Percentiles rank a stretch among this genome's conserved stretches.
Evolutionary conservation across 1,140 invertebrate genomes (phyloP).

Genomic region (Homalodisca vitripennis): DNA sequence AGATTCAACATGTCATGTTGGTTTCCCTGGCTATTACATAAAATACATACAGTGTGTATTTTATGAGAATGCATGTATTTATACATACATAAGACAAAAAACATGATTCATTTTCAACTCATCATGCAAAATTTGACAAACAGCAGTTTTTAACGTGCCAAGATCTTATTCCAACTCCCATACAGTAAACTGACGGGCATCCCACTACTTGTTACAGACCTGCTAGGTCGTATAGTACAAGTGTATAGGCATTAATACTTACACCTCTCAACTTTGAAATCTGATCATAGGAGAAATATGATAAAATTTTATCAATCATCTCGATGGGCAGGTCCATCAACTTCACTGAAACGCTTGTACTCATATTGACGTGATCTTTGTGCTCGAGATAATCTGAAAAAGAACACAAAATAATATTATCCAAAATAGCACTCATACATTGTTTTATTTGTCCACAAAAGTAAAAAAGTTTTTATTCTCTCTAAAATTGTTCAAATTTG

Average conservation of each 20-base stretch:
- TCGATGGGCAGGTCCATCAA: constrained; percentile 66
- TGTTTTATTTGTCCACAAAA: too few relatives aligned
- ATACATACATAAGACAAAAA: background rate
- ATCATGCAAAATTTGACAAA: background rate
- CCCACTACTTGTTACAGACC: background rate
- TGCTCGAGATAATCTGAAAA: too few relatives aligned
- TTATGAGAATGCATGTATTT: too few relatives aligned
- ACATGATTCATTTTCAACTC: background rate
- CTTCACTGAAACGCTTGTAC: too few relatives aligned
- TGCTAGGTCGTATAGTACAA: constrained; percentile 26
- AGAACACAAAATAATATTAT: too few relatives aligned
- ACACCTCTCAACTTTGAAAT: constrained; percentile 76
- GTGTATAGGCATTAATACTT: constrained; percentile 47
- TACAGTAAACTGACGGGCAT: background rate
- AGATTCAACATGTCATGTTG: too few relatives aligned
- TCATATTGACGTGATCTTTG: too few relatives aligned
- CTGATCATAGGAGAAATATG: constrained; percentile 76
- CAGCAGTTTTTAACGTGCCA: background rate
- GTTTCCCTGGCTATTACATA: too few relatives aligned
- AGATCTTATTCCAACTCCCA: background rate
- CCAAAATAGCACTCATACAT: too few relatives aligned
- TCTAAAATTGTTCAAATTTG: too few relatives aligned
- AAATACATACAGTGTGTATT: too few relatives aligned
- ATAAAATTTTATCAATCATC: constrained; percentile 75
- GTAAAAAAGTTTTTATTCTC: too few relatives aligned